Conservation (phyloP, 1,140 invertebrate species). For the Bombyx mandarina region DNA sequence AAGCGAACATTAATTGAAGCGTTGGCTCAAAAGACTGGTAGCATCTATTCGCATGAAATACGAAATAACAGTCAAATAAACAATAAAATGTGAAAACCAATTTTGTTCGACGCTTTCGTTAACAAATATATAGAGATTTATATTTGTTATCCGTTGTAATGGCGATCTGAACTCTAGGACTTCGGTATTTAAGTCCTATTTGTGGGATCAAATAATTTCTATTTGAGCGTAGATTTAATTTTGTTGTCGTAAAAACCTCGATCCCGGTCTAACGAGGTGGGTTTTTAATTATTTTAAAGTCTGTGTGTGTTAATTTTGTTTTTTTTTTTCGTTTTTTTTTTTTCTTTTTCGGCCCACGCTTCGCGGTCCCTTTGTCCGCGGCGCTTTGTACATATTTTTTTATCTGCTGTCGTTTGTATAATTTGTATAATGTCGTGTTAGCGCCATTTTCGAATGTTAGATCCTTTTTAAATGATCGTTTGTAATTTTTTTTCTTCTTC, state of each 20-base stretch:
- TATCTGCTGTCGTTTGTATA: constrained; percentile 34
- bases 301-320: constrained; percentile 47
- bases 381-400: constrained; percentile 14
- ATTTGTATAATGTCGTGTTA: constrained; percentile 57
- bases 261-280: constrained; percentile 41
- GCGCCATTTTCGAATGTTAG: constrained; percentile 22
- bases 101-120: constrained; percentile 10
- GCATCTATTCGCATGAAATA: constrained; percentile 9
- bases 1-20: neutral
- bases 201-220: too few species aligned
- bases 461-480: too few species aligned
- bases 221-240: too few species aligned
- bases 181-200: too few species aligned
- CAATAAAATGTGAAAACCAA: constrained; percentile 8
- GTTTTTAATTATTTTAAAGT: constrained; percentile 53
- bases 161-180: too few species aligned
- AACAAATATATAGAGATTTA: too few species aligned
- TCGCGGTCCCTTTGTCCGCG: constrained; percentile 6
- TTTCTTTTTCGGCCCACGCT: neutral
- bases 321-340: constrained; percentile 19
- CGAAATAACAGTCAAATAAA: constrained; percentile 5
- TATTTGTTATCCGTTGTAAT: too few species aligned
- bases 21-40: neutral
- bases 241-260: constrained; percentile 22
- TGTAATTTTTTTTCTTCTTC: constrained; percentile 29